These are phyloP conservation scores for Columba livia DNA, from an alignment of 2,113 vertebrate species.

Conservation along the genomic window DNA sequence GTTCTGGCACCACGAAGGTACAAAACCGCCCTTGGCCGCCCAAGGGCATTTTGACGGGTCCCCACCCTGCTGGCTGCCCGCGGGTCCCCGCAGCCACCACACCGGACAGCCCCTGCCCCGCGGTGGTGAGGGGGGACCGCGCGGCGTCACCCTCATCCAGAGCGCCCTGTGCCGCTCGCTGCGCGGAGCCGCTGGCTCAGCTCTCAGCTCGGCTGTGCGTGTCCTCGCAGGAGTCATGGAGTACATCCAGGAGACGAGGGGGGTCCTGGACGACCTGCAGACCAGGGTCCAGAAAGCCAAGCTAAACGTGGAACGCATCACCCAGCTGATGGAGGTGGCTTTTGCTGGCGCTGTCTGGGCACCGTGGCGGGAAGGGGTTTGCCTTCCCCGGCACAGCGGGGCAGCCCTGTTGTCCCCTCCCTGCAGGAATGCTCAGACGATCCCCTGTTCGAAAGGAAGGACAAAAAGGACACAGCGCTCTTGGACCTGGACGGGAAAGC, in stretches of 20 bases:
- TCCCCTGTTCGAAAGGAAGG: conserved; percentile 77
- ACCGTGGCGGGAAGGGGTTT: fast-evolving
- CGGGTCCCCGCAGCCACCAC: not conserved
- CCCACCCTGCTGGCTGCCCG: not conserved
- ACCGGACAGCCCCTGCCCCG: not conserved
- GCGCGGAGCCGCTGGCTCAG: not conserved
- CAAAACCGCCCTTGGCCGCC: fast-evolving
- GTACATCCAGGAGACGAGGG: conserved; percentile 71
- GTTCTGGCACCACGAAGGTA: conserved; percentile 78
- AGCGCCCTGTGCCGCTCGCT: fast-evolving
- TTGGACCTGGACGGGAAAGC: conserved; percentile 71
- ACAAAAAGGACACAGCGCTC: conserved; percentile 66
- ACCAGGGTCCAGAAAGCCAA: conserved; percentile 73
- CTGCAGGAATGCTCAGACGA: conserved; percentile 70
- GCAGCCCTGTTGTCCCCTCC: not conserved
- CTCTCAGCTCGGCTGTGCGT: fast-evolving
- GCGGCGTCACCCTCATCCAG: fast-evolving
- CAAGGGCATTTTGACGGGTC: fast-evolving
- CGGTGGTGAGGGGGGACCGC: fast-evolving
- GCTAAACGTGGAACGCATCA: conserved; percentile 69
- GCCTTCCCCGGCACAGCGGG: not conserved
- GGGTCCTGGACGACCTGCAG: conserved; percentile 61
- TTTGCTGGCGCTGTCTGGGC: not conserved
- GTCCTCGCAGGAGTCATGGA: conserved; percentile 63
- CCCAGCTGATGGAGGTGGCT: conserved; percentile 72